Evolutionary conservation across 2,113 vertebrate genomes (phyloP).

Genomic region (Trichomycterus rosablanca): DNA sequence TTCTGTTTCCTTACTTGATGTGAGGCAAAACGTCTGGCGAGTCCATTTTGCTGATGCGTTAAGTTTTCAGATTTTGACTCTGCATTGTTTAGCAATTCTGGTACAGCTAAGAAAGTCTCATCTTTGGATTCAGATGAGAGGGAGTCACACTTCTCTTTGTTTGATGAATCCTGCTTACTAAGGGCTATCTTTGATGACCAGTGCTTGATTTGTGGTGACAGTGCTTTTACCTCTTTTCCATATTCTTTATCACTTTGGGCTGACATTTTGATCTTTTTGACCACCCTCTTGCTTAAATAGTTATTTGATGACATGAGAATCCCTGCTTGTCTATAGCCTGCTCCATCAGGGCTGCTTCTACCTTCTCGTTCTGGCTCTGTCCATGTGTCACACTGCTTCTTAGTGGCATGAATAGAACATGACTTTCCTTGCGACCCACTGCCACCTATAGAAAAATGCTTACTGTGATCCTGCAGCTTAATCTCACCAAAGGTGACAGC

Average conservation of each 20-base stretch:
- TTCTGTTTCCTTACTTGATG: slow-evolving; percentile 44
- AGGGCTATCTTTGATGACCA: slow-evolving; percentile 49
- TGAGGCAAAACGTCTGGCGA: slow-evolving; percentile 27
- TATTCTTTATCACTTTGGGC: slow-evolving; percentile 48
- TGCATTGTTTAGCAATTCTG: slow-evolving; percentile 50
- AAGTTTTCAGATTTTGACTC: slow-evolving; percentile 48
- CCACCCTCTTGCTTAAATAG: slow-evolving; percentile 37
- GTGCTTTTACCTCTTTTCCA: slow-evolving; percentile 44
- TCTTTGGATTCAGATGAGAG: slow-evolving; percentile 47
- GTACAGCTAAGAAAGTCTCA: slow-evolving; percentile 56
- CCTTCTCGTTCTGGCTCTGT: slow-evolving; percentile 33
- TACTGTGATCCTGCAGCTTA: slow-evolving; percentile 54
- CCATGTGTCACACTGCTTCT: slow-evolving; percentile 43
- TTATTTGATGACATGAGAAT: slow-evolving; percentile 41
- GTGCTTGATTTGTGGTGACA: slow-evolving; percentile 29
- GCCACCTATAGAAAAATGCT: slow-evolving; percentile 52
- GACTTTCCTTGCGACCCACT: slow-evolving; percentile 54
- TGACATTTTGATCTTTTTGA: slow-evolving; percentile 63
- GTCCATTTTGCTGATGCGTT: slow-evolving; percentile 18
- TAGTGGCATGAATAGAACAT: slow-evolving; percentile 58
- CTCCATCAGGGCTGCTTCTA: slow-evolving; percentile 33
- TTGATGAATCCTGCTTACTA: slow-evolving; percentile 51
- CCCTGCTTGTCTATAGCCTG: slow-evolving; percentile 31
- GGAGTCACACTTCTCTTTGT: slow-evolving; percentile 54
- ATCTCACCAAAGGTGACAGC: slow-evolving; percentile 65